Conservation (phyloP, 2,888 invertebrate genomes). For the Dasysyrphus tricinctus region DNA sequence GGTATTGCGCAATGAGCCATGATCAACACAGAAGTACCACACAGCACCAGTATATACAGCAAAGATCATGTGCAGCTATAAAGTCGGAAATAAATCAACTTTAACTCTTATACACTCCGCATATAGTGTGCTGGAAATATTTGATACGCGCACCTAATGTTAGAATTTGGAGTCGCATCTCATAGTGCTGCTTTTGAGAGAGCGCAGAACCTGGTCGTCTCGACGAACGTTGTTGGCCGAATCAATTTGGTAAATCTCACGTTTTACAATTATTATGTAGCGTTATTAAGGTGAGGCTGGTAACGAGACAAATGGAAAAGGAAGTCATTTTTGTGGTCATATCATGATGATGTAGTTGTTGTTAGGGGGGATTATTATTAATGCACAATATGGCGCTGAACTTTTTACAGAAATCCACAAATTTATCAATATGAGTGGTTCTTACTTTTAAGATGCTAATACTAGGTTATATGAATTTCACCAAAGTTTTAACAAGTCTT, state of each 20-base stretch:
- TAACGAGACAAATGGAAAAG: slow-evolving; percentile 61
- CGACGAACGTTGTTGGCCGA: slow-evolving; percentile 33
- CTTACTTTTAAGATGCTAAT: neutral
- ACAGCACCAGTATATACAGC: neutral
- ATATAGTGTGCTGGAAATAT: slow-evolving; percentile 47
- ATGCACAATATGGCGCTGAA: slow-evolving; percentile 43
- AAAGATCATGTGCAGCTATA: slow-evolving; percentile 33
- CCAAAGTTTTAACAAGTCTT: neutral
- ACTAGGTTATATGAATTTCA: neutral
- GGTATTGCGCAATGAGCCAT: slow-evolving; percentile 67
- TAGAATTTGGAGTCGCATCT: slow-evolving; percentile 68
- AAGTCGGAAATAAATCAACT: slow-evolving; percentile 73
- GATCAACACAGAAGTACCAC: slow-evolving; percentile 60
- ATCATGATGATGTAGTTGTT: neutral
- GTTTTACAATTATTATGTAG: slow-evolving; percentile 66
- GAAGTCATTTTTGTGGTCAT: slow-evolving; percentile 31
- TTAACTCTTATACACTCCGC: slow-evolving; percentile 5
- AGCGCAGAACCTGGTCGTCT: neutral
- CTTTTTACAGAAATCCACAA: slow-evolving; percentile 24
- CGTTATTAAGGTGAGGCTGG: slow-evolving; percentile 66
- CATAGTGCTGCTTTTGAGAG: neutral
- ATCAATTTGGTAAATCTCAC: slow-evolving; percentile 73
- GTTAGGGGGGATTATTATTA: slow-evolving; percentile 8
- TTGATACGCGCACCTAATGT: slow-evolving; percentile 57
- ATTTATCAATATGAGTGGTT: slow-evolving; percentile 15